A percentile compares a stretch with the other conserved stretches of the same genome.
Conservation (phyloP, 2,888 invertebrate genomes). For the Panzeria rudis region DNA sequence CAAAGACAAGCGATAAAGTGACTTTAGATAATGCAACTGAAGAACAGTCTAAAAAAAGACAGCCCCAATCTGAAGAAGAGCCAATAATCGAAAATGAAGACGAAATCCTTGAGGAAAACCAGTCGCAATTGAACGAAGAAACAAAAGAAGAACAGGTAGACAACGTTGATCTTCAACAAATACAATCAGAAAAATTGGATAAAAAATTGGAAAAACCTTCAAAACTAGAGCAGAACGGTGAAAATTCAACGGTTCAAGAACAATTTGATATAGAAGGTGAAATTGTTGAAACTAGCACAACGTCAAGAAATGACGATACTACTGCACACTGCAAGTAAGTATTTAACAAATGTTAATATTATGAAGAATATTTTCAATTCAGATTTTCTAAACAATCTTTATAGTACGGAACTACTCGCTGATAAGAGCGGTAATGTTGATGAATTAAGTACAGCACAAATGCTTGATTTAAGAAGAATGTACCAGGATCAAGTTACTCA, state of each 20-base stretch:
- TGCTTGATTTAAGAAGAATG: slow-evolving; percentile 79
- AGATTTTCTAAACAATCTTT: slow-evolving; percentile 30
- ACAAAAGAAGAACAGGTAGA: slow-evolving; percentile 71
- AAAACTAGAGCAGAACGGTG: slow-evolving; percentile 83
- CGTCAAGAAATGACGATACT: slow-evolving; percentile 88
- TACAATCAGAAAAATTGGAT: slow-evolving; percentile 84
- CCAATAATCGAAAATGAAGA: slow-evolving; percentile 84
- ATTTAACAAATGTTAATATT: background rate
- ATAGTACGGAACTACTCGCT: slow-evolving; percentile 80
- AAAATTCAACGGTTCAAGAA: slow-evolving; percentile 83
- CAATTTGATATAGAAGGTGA: slow-evolving; percentile 91
- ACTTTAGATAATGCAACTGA: slow-evolving; percentile 90
- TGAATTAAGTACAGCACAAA: slow-evolving; percentile 78
- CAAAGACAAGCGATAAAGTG: slow-evolving; percentile 89
- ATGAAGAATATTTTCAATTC: background rate
- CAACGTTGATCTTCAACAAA: slow-evolving; percentile 76
- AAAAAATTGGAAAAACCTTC: slow-evolving; percentile 81
- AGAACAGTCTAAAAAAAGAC: slow-evolving; percentile 88
- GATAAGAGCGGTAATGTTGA: slow-evolving; percentile 77
- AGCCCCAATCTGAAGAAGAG: slow-evolving; percentile 86
- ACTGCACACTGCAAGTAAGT: slow-evolving; percentile 90
- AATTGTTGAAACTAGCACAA: slow-evolving; percentile 87
- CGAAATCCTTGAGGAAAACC: slow-evolving; percentile 74
- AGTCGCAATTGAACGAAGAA: slow-evolving; percentile 84
- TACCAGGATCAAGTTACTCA: slow-evolving; percentile 80